phyloP scores from a whole-genome alignment of 2,888 invertebrate genomes.

The Hyposoter didymator region DNA sequence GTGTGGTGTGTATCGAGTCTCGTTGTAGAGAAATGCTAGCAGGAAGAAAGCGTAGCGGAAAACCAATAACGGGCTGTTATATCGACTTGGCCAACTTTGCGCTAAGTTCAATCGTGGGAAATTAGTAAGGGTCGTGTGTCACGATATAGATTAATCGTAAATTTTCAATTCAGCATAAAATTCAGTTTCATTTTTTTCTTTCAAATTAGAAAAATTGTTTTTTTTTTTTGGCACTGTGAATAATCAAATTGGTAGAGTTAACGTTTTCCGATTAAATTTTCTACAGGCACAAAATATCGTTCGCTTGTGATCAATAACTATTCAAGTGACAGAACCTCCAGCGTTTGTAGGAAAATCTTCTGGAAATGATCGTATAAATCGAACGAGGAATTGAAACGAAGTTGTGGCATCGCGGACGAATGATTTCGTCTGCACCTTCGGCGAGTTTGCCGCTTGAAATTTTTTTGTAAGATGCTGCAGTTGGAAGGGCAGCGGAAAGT shows the following conservation, averaged over 20 bases:
- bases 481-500: background rate
- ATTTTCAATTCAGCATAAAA: background rate
- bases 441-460: background rate
- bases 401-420: background rate
- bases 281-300: background rate
- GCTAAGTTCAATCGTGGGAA: conserved; percentile 31
- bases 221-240: background rate
- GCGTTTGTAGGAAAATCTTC: background rate
- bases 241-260: too few relatives aligned
- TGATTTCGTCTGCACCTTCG: background rate
- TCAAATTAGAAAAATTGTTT: background rate
- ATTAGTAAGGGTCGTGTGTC: conserved; percentile 41
- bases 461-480: background rate
- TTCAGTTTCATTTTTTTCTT: background rate
- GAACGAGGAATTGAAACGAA: background rate
- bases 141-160: background rate
- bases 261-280: background rate
- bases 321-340: background rate
- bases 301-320: background rate
- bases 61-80: conserved; percentile 75
- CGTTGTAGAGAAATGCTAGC: conserved; percentile 75
- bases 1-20: conserved; percentile 57
- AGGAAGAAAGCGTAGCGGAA: conserved; percentile 82
- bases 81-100: conserved; percentile 70
- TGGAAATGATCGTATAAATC: background rate